Percentiles rank a stretch among this genome's conserved stretches.
phyloP scores from a whole-genome alignment of 2,888 invertebrate species.

The Lydus trimaculatus region DNA sequence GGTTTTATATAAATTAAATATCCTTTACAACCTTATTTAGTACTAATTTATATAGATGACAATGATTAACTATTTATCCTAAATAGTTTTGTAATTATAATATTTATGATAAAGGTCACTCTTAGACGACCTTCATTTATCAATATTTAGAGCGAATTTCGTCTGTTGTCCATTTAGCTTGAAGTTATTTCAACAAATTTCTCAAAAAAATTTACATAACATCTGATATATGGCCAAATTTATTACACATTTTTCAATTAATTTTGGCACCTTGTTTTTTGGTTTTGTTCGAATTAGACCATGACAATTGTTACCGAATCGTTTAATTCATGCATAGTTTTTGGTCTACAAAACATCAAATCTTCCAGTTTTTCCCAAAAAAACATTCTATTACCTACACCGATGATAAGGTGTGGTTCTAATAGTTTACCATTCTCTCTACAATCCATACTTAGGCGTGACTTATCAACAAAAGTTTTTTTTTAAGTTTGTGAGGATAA shows the following conservation, averaged over 20 bases:
- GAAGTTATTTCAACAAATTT: background rate
- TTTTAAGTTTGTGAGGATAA: background rate
- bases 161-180: background rate
- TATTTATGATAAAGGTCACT: background rate
- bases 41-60: background rate
- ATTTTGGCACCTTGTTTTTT: background rate
- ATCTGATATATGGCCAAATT: too few species aligned
- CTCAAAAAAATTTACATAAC: too few species aligned
- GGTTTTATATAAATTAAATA: background rate
- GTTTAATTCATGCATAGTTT: too few species aligned
- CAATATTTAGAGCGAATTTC: background rate
- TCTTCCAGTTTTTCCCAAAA: background rate
- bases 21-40: background rate
- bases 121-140: background rate
- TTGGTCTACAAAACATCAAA: too few species aligned
- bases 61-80: background rate
- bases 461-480: too few species aligned
- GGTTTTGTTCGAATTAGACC: background rate
- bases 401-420: background rate
- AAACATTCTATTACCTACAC: background rate
- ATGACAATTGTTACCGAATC: background rate
- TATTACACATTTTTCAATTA: background rate
- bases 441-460: slow-evolving; percentile 4
- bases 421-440: slow-evolving; percentile 4
- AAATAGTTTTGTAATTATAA: background rate